phyloP scores from a whole-genome alignment of 2,113 vertebrate species.

The Crocuta crocuta region DNA sequence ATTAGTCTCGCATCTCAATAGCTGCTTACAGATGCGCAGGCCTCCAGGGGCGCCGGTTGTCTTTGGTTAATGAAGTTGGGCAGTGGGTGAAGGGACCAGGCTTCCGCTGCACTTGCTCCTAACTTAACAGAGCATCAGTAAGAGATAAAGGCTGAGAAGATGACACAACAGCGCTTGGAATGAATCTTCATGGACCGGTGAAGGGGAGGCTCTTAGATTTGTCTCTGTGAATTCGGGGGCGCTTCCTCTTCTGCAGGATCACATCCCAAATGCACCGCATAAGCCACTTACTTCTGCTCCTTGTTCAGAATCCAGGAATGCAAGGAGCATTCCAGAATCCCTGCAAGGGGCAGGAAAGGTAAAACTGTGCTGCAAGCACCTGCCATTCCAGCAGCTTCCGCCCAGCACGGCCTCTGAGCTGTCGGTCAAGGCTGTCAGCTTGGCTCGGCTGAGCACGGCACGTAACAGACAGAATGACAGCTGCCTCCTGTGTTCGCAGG shows the following conservation, averaged over 20 bases:
- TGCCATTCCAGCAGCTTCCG: fast-evolving
- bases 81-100: background rate
- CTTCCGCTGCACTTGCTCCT: background rate
- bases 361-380: background rate
- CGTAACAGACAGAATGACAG: background rate
- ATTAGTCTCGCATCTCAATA: background rate
- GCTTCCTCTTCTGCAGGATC: background rate
- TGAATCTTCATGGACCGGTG: background rate
- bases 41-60: too few species aligned
- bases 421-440: background rate
- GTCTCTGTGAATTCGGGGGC: background rate
- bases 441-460: background rate
- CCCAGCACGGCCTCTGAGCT: background rate
- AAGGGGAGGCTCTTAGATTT: background rate
- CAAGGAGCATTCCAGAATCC: background rate
- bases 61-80: background rate
- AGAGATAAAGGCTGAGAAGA: background rate
- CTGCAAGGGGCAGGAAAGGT: background rate
- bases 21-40: background rate
- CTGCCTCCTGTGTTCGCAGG: background rate
- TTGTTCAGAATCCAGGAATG: background rate
- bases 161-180: background rate
- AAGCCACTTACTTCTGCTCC: background rate
- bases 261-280: background rate
- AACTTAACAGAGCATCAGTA: background rate